Evolutionary conservation across 2,888 invertebrate species (phyloP).

Genomic region (Lumbricus terrestris): DNA sequence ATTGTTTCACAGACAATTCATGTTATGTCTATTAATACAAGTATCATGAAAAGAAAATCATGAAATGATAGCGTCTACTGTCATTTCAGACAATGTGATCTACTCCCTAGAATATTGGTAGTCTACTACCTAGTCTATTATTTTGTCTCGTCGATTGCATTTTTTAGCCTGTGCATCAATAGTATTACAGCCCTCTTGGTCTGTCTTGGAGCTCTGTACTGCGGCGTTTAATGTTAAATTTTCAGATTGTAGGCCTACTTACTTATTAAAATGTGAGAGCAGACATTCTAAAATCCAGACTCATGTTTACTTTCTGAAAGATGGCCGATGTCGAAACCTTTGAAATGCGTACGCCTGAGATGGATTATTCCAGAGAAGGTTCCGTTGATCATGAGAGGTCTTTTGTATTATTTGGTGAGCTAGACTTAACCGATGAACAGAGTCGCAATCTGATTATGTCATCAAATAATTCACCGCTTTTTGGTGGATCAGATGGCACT

Average conservation of each 20-base stretch:
- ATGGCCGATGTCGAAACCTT: background rate
- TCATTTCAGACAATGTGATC: too few relatives aligned
- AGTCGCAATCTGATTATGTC: background rate
- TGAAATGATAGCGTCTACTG: too few relatives aligned
- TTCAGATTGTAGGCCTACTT: background rate
- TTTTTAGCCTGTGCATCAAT: too few relatives aligned
- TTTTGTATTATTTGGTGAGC: constrained; percentile 3
- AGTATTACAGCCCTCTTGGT: too few relatives aligned
- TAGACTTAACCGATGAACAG: background rate
- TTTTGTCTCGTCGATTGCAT: too few relatives aligned
- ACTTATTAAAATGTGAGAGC: background rate
- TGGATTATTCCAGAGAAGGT: constrained; percentile 3
- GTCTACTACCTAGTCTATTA: too few relatives aligned
- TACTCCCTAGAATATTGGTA: too few relatives aligned
- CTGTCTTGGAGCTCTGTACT: too few relatives aligned
- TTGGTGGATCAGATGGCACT: background rate
- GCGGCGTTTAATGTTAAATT: too few relatives aligned
- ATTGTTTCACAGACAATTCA: too few relatives aligned
- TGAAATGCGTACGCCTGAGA: background rate
- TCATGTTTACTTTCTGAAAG: background rate
- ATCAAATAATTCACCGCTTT: background rate
- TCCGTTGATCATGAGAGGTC: background rate
- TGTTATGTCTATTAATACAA: too few relatives aligned
- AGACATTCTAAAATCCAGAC: background rate
- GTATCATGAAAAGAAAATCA: too few relatives aligned